Evolutionary conservation across 2,888 invertebrate genomes (phyloP).

Genomic region (Sphaerophoria rueppellii): DNA sequence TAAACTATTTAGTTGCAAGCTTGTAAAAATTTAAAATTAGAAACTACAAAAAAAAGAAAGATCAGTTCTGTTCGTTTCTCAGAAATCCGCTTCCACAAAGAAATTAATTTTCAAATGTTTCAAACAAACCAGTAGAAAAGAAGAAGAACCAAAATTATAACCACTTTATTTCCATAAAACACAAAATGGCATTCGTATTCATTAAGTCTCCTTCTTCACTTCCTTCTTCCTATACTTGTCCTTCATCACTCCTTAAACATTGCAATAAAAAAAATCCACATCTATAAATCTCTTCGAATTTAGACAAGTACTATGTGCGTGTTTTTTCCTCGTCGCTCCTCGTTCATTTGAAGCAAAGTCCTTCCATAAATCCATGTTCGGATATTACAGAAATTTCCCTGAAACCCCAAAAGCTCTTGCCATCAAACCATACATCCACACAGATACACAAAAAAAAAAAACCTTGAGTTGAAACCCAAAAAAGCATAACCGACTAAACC

Average conservation of each 20-base stretch:
- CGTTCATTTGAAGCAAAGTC: constrained; percentile 4
- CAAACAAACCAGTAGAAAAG: not conserved
- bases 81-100: not conserved
- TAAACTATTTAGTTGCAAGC: too few relatives aligned
- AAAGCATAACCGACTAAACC: constrained; percentile 24
- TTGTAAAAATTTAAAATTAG: too few relatives aligned
- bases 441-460: not conserved
- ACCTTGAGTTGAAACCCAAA: constrained; percentile 29
- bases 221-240: not conserved
- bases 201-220: not conserved
- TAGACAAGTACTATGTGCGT: not conserved
- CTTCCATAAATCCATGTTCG: constrained; percentile 46
- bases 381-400: not conserved
- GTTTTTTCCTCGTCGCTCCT: not conserved
- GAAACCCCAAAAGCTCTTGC: constrained; percentile 10
- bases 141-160: not conserved
- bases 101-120: not conserved
- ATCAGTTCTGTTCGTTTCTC: not conserved
- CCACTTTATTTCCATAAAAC: constrained; percentile 2
- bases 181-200: constrained; percentile 8
- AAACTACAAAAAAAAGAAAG: not conserved
- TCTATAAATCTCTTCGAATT: not conserved
- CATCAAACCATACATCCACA: constrained; percentile 36
- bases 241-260: too few relatives aligned
- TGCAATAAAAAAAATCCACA: too few relatives aligned